Percentiles rank a stretch among this genome's conserved stretches.
phyloP scores from a whole-genome alignment of 2,888 invertebrate genomes.

The Tenthredo notha region DNA sequence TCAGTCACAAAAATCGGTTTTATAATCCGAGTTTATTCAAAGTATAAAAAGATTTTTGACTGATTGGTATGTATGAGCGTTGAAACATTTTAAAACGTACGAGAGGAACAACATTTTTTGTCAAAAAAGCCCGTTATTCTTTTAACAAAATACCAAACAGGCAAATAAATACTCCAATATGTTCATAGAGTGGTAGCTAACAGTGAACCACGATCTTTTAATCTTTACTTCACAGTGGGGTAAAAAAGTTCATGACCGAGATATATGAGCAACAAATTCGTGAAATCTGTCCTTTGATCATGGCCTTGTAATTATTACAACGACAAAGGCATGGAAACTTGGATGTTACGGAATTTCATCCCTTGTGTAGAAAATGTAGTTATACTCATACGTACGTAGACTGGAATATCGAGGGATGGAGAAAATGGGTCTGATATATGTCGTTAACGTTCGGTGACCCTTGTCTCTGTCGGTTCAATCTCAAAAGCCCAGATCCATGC shows the following conservation, averaged over 20 bases:
- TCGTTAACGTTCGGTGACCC: constrained; percentile 1
- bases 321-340: background rate
- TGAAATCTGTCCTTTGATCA: background rate
- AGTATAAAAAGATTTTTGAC: background rate
- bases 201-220: too few relatives aligned
- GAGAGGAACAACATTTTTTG: background rate
- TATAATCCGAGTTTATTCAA: background rate
- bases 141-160: background rate
- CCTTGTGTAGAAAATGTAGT: background rate
- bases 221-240: background rate
- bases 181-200: too few relatives aligned
- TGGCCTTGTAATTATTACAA: background rate
- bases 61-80: background rate
- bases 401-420: background rate
- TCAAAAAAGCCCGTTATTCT: background rate
- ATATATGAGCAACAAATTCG: background rate
- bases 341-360: background rate
- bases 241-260: background rate
- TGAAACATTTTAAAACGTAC: background rate
- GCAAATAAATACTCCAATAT: background rate
- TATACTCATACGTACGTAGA: background rate
- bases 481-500: background rate
- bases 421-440: background rate
- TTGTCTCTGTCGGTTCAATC: background rate
- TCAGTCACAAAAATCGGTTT: background rate